These are phyloP conservation scores for Criorhina ranunculi DNA, from an alignment of 2,888 invertebrate genomes.

Conservation along the genomic window DNA sequence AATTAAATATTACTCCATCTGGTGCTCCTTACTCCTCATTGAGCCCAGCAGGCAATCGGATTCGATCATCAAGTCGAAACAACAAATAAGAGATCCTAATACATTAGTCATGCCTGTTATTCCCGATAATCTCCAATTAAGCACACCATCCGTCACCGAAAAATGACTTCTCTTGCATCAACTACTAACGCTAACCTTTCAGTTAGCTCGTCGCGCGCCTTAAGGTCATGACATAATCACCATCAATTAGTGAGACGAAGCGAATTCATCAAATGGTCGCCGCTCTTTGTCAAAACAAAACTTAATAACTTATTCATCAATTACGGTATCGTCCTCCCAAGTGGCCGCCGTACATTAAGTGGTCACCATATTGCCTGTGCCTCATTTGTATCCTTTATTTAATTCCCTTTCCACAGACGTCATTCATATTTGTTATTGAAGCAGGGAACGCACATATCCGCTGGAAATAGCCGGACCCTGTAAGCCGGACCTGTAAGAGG, in stretches of 20 bases:
- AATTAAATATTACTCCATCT: conserved; percentile 3
- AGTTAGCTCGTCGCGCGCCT: conserved; percentile 3
- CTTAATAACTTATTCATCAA: conserved; percentile 58
- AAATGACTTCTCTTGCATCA: background rate
- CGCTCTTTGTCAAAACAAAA: conserved; percentile 41
- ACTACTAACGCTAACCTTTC: background rate
- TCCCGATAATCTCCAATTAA: conserved; percentile 32
- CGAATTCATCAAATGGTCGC: conserved; percentile 34
- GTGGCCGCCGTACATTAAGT: conserved; percentile 43
- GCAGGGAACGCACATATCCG: conserved; percentile 50
- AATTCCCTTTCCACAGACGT: conserved; percentile 23
- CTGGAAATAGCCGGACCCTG: conserved; percentile 32
- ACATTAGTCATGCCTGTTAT: conserved; percentile 11
- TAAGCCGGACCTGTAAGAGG: conserved; percentile 26
- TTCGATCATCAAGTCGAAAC: background rate
- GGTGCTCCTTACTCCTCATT: background rate
- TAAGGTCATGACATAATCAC: conserved; percentile 56
- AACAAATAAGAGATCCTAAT: background rate
- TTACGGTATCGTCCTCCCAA: conserved; percentile 45
- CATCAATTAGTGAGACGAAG: conserved; percentile 56
- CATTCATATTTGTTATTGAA: conserved; percentile 32
- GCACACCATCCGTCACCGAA: conserved; percentile 26
- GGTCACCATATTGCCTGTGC: conserved; percentile 19
- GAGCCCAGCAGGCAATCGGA: background rate
- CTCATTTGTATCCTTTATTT: conserved; percentile 46